phyloP scores from a whole-genome alignment of 2,113 vertebrate genomes.

The Condylura cristata region DNA sequence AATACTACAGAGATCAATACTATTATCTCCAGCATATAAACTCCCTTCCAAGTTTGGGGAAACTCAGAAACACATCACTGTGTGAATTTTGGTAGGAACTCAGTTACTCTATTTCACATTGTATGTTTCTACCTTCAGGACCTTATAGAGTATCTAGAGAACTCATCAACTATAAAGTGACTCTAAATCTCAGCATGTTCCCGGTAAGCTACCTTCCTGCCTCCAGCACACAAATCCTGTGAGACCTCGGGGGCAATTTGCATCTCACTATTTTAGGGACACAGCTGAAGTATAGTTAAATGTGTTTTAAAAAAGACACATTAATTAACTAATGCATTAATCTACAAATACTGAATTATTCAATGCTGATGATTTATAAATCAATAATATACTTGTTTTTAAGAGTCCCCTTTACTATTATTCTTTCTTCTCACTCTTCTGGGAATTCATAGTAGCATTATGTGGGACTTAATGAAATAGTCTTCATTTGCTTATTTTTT shows the following conservation, averaged over 20 bases:
- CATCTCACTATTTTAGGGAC: neutral
- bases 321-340: slow-evolving; percentile 10
- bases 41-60: neutral
- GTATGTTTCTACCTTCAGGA: neutral
- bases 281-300: neutral
- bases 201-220: neutral
- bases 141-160: neutral
- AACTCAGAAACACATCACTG: neutral
- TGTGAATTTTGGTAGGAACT: neutral
- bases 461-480: neutral
- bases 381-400: neutral
- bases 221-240: neutral
- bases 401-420: neutral
- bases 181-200: neutral
- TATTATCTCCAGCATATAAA: neutral
- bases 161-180: neutral
- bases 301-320: neutral
- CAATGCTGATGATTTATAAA: neutral
- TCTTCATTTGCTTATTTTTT: neutral
- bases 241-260: neutral
- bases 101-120: neutral
- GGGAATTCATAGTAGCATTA: neutral
- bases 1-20: neutral
- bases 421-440: neutral
- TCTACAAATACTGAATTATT: neutral